phyloP scores from a whole-genome alignment of 2,113 vertebrate genomes.

The Ondatra zibethicus region DNA sequence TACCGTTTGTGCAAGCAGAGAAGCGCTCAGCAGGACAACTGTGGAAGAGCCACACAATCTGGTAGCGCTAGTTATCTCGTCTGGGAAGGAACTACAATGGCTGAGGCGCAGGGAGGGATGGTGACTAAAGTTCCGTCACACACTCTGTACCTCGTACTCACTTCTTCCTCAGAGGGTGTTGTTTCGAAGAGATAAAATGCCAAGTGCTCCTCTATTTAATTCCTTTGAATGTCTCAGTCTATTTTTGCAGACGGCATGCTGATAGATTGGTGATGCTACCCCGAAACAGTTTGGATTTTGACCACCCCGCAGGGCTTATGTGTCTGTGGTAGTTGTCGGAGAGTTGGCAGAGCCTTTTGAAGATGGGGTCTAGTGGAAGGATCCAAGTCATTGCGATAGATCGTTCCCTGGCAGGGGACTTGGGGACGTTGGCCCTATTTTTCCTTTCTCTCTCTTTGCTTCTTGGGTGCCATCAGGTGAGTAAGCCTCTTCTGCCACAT shows the following conservation, averaged over 20 bases:
- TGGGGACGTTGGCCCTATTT: background rate
- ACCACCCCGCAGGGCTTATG: background rate
- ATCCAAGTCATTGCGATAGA: background rate
- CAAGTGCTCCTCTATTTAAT: background rate
- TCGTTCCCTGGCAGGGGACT: too few relatives aligned
- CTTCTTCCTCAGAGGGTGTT: background rate
- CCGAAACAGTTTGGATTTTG: background rate
- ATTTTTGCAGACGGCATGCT: background rate
- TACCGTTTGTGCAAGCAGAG: background rate
- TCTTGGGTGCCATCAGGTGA: background rate
- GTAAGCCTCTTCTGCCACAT: too few relatives aligned
- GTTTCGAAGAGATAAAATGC: background rate
- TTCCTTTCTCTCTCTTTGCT: background rate
- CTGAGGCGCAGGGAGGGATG: background rate
- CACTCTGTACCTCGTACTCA: background rate
- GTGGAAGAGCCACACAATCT: background rate
- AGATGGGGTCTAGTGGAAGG: too few relatives aligned
- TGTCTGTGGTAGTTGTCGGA: background rate
- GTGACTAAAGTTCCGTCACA: background rate
- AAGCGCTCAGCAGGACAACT: background rate
- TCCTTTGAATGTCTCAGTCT: background rate
- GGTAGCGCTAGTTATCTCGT: fast-evolving
- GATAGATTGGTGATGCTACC: background rate
- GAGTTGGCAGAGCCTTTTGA: background rate
- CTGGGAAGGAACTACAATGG: background rate